Evolutionary conservation across 2,888 invertebrate genomes (phyloP).

Genomic region (Masnerella sp.): DNA sequence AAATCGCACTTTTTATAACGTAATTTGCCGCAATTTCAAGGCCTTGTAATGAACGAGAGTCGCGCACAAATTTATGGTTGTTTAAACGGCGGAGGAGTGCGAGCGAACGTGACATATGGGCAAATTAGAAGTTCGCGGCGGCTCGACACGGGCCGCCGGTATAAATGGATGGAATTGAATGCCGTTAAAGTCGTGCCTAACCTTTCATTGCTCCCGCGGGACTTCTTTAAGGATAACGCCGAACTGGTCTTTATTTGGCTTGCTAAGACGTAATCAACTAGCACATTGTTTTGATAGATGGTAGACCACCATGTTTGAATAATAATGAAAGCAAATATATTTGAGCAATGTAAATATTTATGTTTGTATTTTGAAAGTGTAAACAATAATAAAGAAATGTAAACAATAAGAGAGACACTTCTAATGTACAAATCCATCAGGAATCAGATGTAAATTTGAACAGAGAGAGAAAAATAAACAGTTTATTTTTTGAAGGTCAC

Average conservation of each 20-base stretch:
- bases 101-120: conserved; percentile 65
- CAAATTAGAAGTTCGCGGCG: conserved; percentile 71
- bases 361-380: too few species aligned
- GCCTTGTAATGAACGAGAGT: conserved; percentile 43
- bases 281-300: too few species aligned
- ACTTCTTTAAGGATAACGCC: conserved; percentile 67
- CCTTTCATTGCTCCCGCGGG: conserved; percentile 72
- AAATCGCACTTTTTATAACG: conserved; percentile 18
- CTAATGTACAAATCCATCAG: too few species aligned
- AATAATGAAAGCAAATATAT: too few species aligned
- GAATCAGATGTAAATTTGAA: too few species aligned
- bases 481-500: too few species aligned
- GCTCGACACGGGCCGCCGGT: conserved; percentile 60
- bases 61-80: conserved; percentile 63
- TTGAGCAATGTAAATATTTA: too few species aligned
- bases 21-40: conserved; percentile 20
- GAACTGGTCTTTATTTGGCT: conserved; percentile 75
- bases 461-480: too few species aligned
- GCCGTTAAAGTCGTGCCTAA: conserved; percentile 61
- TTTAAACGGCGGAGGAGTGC: conserved; percentile 60
- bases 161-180: conserved; percentile 73
- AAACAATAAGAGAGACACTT: too few species aligned
- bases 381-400: too few species aligned
- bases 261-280: too few species aligned
- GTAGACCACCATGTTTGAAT: too few species aligned